Conservation (phyloP, 2,888 invertebrate genomes). For the Drepana falcataria region DNA sequence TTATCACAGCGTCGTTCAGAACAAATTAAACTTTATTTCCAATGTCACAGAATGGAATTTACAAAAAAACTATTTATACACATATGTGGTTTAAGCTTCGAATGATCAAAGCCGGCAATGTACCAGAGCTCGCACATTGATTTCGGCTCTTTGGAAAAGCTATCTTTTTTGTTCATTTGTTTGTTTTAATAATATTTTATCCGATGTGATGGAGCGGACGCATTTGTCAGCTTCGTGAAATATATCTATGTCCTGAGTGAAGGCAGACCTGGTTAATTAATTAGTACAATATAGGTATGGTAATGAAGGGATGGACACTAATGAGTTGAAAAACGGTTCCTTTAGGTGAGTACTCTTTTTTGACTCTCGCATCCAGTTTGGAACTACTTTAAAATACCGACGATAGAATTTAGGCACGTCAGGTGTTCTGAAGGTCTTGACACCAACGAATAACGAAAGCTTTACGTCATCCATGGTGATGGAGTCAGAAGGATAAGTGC, state of each 20-base stretch:
- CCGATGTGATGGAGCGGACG: conserved; percentile 72
- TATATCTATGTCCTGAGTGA: conserved; percentile 60
- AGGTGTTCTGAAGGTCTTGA: no score
- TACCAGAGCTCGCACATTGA: conserved; percentile 74
- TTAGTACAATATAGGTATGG: conserved; percentile 59
- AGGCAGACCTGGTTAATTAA: conserved; percentile 61
- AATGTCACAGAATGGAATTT: conserved; percentile 14
- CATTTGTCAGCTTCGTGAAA: conserved; percentile 75
- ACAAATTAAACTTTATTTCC: conserved; percentile 23
- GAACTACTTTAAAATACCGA: no score
- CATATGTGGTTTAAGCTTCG: conserved; percentile 28
- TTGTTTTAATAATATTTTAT: conserved; percentile 79
- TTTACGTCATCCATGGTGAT: no score
- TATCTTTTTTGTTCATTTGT: conserved; percentile 75
- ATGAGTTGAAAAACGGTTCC: conserved; percentile 31
- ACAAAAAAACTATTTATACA: neutral
- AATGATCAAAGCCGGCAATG: conserved; percentile 40
- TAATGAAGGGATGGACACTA: conserved; percentile 58
- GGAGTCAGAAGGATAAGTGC: no score
- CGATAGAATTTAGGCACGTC: no score
- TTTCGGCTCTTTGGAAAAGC: conserved; percentile 76
- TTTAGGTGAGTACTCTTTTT: neutral
- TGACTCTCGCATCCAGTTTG: no score
- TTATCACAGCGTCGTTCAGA: conserved; percentile 34
- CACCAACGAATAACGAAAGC: no score